Percentiles rank a stretch among this genome's conserved stretches.
phyloP scores from a whole-genome alignment of 2,888 invertebrate species.

The Mythimna albipuncta region DNA sequence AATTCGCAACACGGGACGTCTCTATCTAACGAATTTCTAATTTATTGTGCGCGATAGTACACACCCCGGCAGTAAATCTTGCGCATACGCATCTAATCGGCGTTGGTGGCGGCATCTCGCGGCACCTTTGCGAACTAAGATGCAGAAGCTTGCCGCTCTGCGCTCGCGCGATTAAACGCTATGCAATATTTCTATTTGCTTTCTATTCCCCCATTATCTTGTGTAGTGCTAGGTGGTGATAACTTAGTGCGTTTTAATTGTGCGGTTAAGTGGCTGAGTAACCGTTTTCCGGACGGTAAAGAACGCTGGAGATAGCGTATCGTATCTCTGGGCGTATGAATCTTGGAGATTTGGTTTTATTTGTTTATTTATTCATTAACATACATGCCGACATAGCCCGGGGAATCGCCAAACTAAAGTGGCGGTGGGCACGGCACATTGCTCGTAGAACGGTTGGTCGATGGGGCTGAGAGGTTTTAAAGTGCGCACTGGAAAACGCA shows the following conservation, averaged over 20 bases:
- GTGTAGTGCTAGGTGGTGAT: slow-evolving; percentile 77
- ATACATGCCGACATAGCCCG: too few relatives aligned
- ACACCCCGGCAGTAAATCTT: slow-evolving; percentile 85
- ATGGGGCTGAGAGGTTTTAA: too few relatives aligned
- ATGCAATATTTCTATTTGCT: slow-evolving; percentile 83
- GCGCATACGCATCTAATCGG: slow-evolving; percentile 86
- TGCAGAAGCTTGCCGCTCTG: slow-evolving; percentile 81
- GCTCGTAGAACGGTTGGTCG: too few relatives aligned
- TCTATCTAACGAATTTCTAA: slow-evolving; percentile 91
- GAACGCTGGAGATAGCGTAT: slow-evolving; percentile 56
- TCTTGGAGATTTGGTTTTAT: slow-evolving; percentile 28
- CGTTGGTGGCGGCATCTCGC: slow-evolving; percentile 84
- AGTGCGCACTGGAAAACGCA: too few relatives aligned
- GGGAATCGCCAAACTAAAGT: too few relatives aligned
- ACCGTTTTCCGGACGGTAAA: slow-evolving; percentile 56
- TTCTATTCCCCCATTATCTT: slow-evolving; percentile 70
- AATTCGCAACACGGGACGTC: slow-evolving; percentile 80
- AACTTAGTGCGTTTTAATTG: slow-evolving; percentile 69
- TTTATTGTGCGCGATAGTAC: slow-evolving; percentile 87
- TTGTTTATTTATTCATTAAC: too few relatives aligned
- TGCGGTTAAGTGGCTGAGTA: slow-evolving; percentile 63
- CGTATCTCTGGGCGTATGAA: slow-evolving; percentile 47
- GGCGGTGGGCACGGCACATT: too few relatives aligned
- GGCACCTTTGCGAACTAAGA: slow-evolving; percentile 87
- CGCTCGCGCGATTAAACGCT: slow-evolving; percentile 64